phyloP scores from a whole-genome alignment of 1,140 invertebrate genomes.

The Drosophila teissieri region DNA sequence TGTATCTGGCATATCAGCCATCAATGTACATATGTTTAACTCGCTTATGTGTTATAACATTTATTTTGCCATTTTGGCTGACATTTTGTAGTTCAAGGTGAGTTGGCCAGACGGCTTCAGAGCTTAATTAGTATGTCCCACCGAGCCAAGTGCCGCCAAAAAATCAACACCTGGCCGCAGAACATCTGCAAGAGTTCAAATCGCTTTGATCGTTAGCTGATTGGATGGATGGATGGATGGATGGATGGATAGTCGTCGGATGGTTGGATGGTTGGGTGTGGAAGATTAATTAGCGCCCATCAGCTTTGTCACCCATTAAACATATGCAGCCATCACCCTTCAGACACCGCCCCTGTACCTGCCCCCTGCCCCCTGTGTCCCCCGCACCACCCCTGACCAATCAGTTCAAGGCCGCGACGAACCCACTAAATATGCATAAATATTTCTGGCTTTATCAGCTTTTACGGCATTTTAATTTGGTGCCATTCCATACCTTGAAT shows the following conservation, averaged over 20 bases:
- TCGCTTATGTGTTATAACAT: background rate
- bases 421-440: conserved; percentile 50
- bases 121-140: conserved; percentile 2
- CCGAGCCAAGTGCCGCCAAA: background rate
- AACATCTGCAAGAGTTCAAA: conserved; percentile 57
- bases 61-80: conserved; percentile 41
- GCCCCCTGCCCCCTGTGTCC: background rate
- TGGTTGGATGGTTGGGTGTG: conserved; percentile 11
- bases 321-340: background rate
- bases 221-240: no score
- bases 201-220: conserved; percentile 12
- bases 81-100: conserved; percentile 77
- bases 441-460: conserved; percentile 29
- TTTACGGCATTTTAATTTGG: conserved; percentile 46
- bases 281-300: conserved; percentile 49
- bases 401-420: conserved; percentile 71
- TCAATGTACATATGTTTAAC: conserved; percentile 2
- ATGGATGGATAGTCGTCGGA: no score
- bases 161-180: conserved; percentile 36
- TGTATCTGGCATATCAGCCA: conserved; percentile 1
- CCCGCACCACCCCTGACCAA: conserved; percentile 19
- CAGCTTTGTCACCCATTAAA: conserved; percentile 33
- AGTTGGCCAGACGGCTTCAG: conserved; percentile 37
- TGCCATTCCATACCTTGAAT: conserved; percentile 16
- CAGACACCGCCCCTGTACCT: background rate